Base-by-base conservation (phyloP, 2,888 invertebrate genomes). In the Apocheima hispidaria region DNA sequence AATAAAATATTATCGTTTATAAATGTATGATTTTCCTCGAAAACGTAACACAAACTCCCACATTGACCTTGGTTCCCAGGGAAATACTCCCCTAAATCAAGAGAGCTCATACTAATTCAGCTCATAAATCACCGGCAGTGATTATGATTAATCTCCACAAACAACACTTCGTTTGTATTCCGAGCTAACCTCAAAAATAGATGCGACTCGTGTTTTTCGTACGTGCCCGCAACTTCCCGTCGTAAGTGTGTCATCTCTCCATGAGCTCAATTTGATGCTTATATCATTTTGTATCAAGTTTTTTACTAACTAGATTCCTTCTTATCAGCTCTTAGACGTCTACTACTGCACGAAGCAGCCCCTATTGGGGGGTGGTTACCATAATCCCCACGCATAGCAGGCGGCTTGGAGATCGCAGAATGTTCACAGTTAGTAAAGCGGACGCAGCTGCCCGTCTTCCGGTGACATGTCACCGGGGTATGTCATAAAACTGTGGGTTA, bases 171-270 rank as follows among this genome's bases (percentile, higher is more conserved):
- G 65, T 63, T 67, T 56, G 63, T 61, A 60, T 65, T 67, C 65
- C 14, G 55, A 35, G 49, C 43, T 33, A 55, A 57, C 61, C 67
- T 61, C 67, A 69, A 67, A 66, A 67, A 65, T 61, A 67, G 65
- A 61, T 63, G 60, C 52, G 60, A 67, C 49, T 56, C 63, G 56
- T 61, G 36, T 61, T 61, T 61, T 63, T 60, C 57, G 65, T 52
- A 69, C 69, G 65, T 69, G 70, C 54, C 58, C 65, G 44, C 48
- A 28, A 51, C 62, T 56, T 54, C 59, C 54, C 20, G 28, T 43
- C n/a, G 40, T 36, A 38, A 46, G 51, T 46, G 18, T 58, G 46
- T 46, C 58, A 52, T 40, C 51, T 35, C 35, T 18, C 12, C 18
- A 18, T n/a, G 40, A 30, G 14, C 12, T 18, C 20, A 18, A 44